A percentile compares a stretch with the other conserved stretches of the same genome.
Evolutionary conservation across 2,113 vertebrate genomes (phyloP).

Genomic region (Perccottus glenii): DNA sequence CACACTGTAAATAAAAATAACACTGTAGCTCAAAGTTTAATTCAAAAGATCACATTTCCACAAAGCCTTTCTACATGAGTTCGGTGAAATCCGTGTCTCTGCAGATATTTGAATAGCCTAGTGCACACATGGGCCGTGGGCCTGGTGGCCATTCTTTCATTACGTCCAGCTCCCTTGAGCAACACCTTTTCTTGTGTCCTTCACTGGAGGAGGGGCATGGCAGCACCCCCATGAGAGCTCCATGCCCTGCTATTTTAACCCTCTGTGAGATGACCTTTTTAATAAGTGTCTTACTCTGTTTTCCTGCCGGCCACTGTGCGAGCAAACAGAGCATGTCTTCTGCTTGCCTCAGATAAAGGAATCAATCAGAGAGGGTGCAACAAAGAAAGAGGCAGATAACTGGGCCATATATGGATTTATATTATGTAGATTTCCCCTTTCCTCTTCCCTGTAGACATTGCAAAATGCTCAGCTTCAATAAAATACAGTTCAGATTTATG

Average conservation of each 20-base stretch:
- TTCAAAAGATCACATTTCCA: conserved; percentile 67
- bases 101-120: conserved; percentile 73
- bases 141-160: conserved; percentile 74
- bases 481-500: conserved; percentile 77
- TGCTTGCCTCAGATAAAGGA: conserved; percentile 80
- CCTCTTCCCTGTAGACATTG: conserved; percentile 66
- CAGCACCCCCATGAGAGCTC: conserved; percentile 64
- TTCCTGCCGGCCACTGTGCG: conserved; percentile 77
- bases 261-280: conserved; percentile 83
- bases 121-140: conserved; percentile 65
- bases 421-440: conserved; percentile 73
- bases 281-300: conserved; percentile 84
- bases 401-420: conserved; percentile 79
- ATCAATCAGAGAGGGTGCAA: conserved; percentile 76
- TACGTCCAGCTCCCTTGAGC: conserved; percentile 75
- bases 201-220: conserved; percentile 74
- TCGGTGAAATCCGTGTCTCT: conserved; percentile 41
- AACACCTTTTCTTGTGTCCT: conserved; percentile 83
- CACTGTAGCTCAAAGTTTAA: conserved; percentile 60
- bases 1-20: conserved; percentile 73
- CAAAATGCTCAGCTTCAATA: conserved; percentile 74
- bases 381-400: conserved; percentile 72
- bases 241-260: conserved; percentile 80
- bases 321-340: conserved; percentile 81
- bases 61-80: conserved; percentile 47